Evolutionary conservation across 2,113 vertebrate species (phyloP).

Genomic region (Vidua macroura): DNA sequence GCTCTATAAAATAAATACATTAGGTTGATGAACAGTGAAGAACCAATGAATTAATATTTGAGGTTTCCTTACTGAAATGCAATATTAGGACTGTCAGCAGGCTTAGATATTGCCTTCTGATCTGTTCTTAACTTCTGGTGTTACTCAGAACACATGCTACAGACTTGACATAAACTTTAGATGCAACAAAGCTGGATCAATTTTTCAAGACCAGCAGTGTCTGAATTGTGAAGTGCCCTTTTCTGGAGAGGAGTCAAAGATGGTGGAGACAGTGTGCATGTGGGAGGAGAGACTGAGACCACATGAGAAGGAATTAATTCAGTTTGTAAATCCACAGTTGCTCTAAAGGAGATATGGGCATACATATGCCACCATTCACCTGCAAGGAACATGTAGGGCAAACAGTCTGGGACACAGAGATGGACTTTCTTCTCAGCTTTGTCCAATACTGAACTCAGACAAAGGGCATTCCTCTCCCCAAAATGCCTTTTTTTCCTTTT

Average conservation of each 20-base stretch:
- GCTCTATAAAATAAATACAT: constrained; percentile 6
- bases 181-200: not conserved
- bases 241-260: not conserved
- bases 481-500: not conserved
- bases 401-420: not conserved
- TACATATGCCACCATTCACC: not conserved
- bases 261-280: not conserved
- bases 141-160: not conserved
- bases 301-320: not conserved
- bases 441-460: not conserved
- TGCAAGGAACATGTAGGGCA: not conserved
- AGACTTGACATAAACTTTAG: not conserved
- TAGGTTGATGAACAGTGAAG: constrained; percentile 1
- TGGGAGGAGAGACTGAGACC: not conserved
- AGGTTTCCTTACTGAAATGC: not conserved
- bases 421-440: not conserved
- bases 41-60: not conserved
- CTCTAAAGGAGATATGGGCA: not conserved
- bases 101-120: not conserved
- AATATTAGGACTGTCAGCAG: not conserved
- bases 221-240: not conserved
- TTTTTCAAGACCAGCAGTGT: not conserved
- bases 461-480: not conserved
- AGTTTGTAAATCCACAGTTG: not conserved
- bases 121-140: not conserved